Base-by-base conservation (phyloP, 2,888 invertebrate species). In the Hedya salicella region DNA sequence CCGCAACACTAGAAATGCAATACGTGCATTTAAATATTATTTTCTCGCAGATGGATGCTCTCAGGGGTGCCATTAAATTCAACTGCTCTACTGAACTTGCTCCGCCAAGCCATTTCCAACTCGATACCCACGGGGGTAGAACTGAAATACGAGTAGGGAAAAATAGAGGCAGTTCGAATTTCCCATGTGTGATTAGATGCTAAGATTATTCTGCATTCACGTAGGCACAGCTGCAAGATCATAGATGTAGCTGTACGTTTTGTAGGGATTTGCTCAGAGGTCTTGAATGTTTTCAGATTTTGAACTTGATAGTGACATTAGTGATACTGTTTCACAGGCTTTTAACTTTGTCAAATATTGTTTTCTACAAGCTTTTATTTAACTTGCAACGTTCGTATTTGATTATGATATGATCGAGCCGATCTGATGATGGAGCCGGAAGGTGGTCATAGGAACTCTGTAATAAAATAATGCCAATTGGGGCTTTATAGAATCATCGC, bases 151-250 rank as follows among this genome's bases (percentile, higher is more conserved):
- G 52, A 32, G 5, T 21, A 61, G 6, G 3, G 32, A 32, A n/a
- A 21, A 44, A 14, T 11, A 17, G 13, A 30, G 48, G 39, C 14
- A 11, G 40, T 60, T 53, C 60, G 30, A 49, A 66, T 61, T 60
- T 61, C 54, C 60, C 66, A 66, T 54, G 53, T 40, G 48, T 66
- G 66, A 66, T 66, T 66, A 66, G 66, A 66, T 61, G 60, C 66
- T 66, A 66, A 61, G 54, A 61, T 66, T 66, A 66, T 66, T 66
- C 61, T 32, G 53, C 66, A 66, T 59, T 53, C 59, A 19, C 53
- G 19, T 36, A 21, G 53, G 46, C 6, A 30, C 59, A 57, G 39
- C 32, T 65, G 39, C n/a, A 60, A 42, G 59, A 25, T 44, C 40
- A 59, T 49, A 50, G 19, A 46, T 19, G 25, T 57, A 65, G 52